Conservation (phyloP, 2,113 vertebrate species). For the Mesembrinibis cayennensis region DNA sequence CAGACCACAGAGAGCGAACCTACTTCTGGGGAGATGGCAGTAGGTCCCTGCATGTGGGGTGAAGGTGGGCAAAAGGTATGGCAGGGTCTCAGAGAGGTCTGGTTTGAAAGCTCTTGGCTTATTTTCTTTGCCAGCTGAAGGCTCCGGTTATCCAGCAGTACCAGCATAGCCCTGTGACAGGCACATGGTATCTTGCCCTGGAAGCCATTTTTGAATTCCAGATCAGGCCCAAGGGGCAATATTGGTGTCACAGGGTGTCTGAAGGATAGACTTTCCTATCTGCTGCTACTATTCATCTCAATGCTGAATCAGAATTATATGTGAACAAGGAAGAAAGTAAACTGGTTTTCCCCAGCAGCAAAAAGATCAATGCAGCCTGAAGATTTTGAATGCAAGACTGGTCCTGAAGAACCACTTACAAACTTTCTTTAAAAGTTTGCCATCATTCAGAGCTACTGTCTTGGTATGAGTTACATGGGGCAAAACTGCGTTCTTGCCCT, state of each 20-base stretch:
- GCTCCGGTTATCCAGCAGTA: not conserved
- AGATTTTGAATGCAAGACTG: not conserved
- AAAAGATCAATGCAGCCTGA: not conserved
- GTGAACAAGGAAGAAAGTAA: constrained; percentile 8
- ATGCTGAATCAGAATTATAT: not conserved
- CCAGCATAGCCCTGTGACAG: not conserved
- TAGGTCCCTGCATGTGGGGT: not conserved
- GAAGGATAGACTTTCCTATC: not conserved
- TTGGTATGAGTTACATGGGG: not conserved
- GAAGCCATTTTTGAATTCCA: not conserved
- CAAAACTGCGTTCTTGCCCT: not conserved
- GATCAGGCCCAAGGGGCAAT: not conserved
- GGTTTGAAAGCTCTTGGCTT: not conserved
- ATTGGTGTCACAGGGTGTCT: not conserved
- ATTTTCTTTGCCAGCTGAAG: not conserved
- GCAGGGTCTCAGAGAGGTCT: not conserved
- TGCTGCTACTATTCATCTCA: not conserved
- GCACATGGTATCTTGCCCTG: not conserved
- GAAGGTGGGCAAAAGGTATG: not conserved
- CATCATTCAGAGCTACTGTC: not conserved
- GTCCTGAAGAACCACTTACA: not conserved
- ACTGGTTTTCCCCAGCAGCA: not conserved
- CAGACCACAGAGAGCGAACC: not conserved
- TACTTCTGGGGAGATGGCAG: not conserved
- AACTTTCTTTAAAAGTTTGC: not conserved